Evolutionary conservation across 2,113 vertebrate species (phyloP), one percentile per base, ranked within the genome.

Genomic region (Rafetus swinhoei): DNA sequence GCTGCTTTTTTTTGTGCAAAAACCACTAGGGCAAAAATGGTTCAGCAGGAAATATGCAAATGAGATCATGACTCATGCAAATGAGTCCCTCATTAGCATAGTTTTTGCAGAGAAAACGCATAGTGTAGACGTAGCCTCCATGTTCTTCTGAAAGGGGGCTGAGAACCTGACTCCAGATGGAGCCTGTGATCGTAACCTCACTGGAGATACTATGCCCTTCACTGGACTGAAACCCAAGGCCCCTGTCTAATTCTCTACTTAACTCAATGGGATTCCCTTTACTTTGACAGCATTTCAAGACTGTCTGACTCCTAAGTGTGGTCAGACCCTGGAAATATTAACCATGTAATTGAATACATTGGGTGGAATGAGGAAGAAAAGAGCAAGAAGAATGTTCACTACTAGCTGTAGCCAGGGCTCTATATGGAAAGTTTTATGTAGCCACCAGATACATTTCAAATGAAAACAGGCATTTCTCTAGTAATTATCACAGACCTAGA

Each of bases 381-480:
- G 27, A 84, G 56, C 53, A 62, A 50, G 79, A 72, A 87, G 82
- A 45, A 25, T 45, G 16, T 24, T 62, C 4, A 84, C 25, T 87
- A 76, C 27, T 92, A 8, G 27, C 4, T 54, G 24, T 12, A 84
- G 24, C 89, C 84, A 39, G 39, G 39, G 39, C 39, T 39, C 39
- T 39, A 4, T 39, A 39, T 39, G 87, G 92, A 77, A 12, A 5
- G 54, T 62, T 86, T 85, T 54, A 19, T 62, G 13, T 16, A 85
- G 62, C 74, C 22, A 80, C 76, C 14, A 57, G 79, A 22, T 19
- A 8, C 27, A 35, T 83, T 82, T 72, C 53, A 80, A 95, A 84
- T 0, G 92, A 89, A 77, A 45, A 5, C 14, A 35, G 81, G 19
- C 1, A 16, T 54, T 69, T 84, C 12, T 22, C 88, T 52, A 21